phyloP scores from a whole-genome alignment of 2,888 invertebrate genomes.

The Drosophila tanythrix region DNA sequence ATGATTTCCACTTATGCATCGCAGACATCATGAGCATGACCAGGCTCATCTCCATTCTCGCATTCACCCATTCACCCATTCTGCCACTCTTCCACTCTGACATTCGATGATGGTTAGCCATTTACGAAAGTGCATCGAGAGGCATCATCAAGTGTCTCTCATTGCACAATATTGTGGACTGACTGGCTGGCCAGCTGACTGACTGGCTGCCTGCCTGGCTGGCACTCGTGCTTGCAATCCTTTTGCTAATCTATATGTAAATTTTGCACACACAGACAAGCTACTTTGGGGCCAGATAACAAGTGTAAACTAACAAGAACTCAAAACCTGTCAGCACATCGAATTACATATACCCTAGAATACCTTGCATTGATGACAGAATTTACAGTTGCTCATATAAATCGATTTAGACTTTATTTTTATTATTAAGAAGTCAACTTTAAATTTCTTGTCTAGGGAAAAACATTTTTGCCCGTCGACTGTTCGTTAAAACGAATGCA shows the following conservation, averaged over 20 bases:
- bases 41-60: conserved; percentile 7
- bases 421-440: neutral
- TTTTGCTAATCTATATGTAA: conserved; percentile 78
- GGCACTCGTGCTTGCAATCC: conserved; percentile 43
- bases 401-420: neutral
- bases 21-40: conserved; percentile 61
- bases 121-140: conserved; percentile 55
- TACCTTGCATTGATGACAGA: too few species aligned
- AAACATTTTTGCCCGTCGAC: too few species aligned
- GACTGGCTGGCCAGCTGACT: neutral
- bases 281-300: conserved; percentile 45
- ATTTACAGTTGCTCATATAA: neutral
- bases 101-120: conserved; percentile 46
- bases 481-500: too few species aligned
- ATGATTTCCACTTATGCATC: conserved; percentile 77
- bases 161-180: conserved; percentile 16
- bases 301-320: conserved; percentile 43
- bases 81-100: conserved; percentile 8
- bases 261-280: conserved; percentile 54
- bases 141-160: conserved; percentile 55
- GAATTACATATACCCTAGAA: conserved; percentile 43
- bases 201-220: neutral
- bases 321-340: conserved; percentile 15
- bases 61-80: neutral
- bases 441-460: neutral